Conservation (phyloP, 1,140 invertebrate species). For the Aphaenogaster rudis region DNA sequence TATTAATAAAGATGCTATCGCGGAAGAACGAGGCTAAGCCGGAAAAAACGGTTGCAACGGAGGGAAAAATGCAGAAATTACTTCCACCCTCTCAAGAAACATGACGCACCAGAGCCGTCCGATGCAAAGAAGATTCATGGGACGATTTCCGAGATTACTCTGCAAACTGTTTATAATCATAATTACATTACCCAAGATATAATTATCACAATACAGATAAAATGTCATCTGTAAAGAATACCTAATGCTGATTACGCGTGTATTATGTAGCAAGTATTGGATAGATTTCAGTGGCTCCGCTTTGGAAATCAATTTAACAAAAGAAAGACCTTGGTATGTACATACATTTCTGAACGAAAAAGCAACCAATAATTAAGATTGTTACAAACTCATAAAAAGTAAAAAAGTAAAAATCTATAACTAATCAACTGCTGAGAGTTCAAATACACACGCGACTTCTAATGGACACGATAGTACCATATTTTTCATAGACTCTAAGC, state of each 20-base stretch:
- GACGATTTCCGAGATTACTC: slow-evolving; percentile 27
- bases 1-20: slow-evolving; percentile 57
- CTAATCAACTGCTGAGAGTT: slow-evolving; percentile 1
- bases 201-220: background rate
- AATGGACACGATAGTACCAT: slow-evolving; percentile 7
- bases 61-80: slow-evolving; percentile 49
- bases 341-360: background rate
- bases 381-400: background rate
- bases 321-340: background rate
- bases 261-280: background rate
- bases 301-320: background rate
- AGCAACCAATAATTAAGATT: background rate
- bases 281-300: background rate
- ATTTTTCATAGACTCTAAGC: slow-evolving; percentile 50
- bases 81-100: slow-evolving; percentile 39
- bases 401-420: slow-evolving; percentile 4
- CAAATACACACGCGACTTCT: slow-evolving; percentile 19
- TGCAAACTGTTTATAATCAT: slow-evolving; percentile 22
- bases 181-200: slow-evolving; percentile 32
- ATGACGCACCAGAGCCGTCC: slow-evolving; percentile 16
- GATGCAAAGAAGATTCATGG: slow-evolving; percentile 31
- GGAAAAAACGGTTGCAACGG: slow-evolving; percentile 45
- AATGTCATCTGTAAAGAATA: background rate
- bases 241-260: background rate
- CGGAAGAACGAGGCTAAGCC: slow-evolving; percentile 47